Conservation (phyloP, 1,140 invertebrate genomes). For the Halesus radiatus region DNA sequence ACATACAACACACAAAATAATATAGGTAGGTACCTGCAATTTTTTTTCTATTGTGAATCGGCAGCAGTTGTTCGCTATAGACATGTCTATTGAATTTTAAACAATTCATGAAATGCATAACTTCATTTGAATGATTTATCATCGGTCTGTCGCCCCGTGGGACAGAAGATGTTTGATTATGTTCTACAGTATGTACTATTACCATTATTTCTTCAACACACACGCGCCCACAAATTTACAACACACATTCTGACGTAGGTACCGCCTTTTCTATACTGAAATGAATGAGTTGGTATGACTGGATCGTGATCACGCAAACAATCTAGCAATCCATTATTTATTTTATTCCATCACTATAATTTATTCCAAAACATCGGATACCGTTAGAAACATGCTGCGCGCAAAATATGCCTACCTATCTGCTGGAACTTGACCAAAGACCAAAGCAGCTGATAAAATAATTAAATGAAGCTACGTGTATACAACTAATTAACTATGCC, state of each 20-base stretch:
- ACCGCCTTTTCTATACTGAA: background rate
- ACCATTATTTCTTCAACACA: background rate
- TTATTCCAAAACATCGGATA: slow-evolving; percentile 35
- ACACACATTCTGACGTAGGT: background rate
- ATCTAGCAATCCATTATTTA: background rate
- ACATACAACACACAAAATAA: no score
- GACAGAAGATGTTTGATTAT: slow-evolving; percentile 4
- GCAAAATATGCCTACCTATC: background rate
- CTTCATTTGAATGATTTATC: background rate
- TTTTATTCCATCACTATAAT: slow-evolving; percentile 34
- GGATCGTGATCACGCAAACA: slow-evolving; percentile 22
- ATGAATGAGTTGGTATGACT: background rate
- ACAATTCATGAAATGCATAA: background rate
- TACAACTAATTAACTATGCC: background rate
- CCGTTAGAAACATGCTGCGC: slow-evolving; percentile 23
- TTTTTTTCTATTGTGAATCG: no score
- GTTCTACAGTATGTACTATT: background rate
- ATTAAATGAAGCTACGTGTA: background rate
- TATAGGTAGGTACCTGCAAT: no score
- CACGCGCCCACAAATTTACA: background rate
- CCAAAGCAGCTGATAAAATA: slow-evolving; percentile 14
- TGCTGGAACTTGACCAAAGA: background rate
- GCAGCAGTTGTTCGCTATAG: background rate
- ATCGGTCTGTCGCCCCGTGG: background rate
- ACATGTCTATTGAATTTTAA: background rate